Base-by-base conservation (phyloP, 2,113 vertebrate genomes). In the Chrysochloris asiatica region DNA sequence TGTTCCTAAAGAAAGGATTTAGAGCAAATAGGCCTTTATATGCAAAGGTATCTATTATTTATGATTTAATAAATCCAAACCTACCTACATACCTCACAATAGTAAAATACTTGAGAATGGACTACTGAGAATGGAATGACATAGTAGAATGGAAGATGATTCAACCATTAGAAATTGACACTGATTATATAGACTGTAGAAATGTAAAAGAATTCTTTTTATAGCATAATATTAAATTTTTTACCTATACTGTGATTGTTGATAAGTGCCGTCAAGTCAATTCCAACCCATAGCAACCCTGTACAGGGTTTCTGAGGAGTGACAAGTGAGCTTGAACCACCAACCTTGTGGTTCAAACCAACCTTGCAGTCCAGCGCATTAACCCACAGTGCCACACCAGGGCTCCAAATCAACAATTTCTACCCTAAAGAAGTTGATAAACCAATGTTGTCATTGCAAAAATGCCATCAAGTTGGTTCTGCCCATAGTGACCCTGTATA, bases 1-100 rank as follows among this genome's bases (percentile, higher is more conserved):
- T 41, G 73, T 33, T 85, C 61, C 72, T 87, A 83, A 78, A 81
- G 45, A 67, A 75, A 45, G 61, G 77, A 93, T n/a, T 59, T 59
- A 50, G 56, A 87, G 50, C 45, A 87, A 63, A 54, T 78, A 78
- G 41, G 61, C 33, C 16, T 88, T 90, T 90, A 54, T 63, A 82
- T 63, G 36, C 48, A 67, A 94, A 92, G 26, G 75, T 72, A 81
- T 14, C 59, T 26, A 30, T 67, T 83, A 41, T 89, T 41, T 17
- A 73, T 41, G 61, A 65, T 45, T 38, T 38, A 19, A 38, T 22
- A 83, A 33, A n/a, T 72, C 36, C 6, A 36, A 89, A 48, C 10
- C 28, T 78, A 54, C 17, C 26, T 67, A 24, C 3, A 2, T 65
- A 52, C 54, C 63, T 88, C 71, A 79, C 76, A 50, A 11, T 36